Conservation (phyloP, 35 echinoderm and acorn worm genomes). For the Apostichopus japonicus region DNA sequence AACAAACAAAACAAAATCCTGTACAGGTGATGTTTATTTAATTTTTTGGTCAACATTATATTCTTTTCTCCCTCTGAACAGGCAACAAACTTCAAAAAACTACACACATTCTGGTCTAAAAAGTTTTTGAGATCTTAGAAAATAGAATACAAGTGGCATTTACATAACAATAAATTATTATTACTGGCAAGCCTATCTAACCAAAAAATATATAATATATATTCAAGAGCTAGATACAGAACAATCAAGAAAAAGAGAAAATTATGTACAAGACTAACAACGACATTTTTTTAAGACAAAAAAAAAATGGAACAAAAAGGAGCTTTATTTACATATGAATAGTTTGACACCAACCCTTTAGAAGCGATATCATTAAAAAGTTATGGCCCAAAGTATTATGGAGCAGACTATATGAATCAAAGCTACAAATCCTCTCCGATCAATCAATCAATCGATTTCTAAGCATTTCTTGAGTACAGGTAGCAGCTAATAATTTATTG, state of each 20-base stretch:
- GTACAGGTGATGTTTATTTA: too few species aligned
- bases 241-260: neutral
- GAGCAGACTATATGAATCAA: too few species aligned
- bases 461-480: too few species aligned
- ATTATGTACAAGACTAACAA: neutral
- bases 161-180: constrained; percentile 41
- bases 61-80: neutral
- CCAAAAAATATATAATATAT: constrained; percentile 13
- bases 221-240: constrained; percentile 3
- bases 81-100: constrained; percentile 40
- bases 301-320: neutral
- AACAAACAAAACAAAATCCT: too few species aligned
- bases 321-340: neutral
- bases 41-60: neutral
- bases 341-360: neutral
- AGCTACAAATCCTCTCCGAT: too few species aligned
- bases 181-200: constrained; percentile 50
- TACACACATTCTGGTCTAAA: constrained; percentile 11
- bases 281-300: too few species aligned
- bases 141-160: constrained; percentile 41
- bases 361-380: too few species aligned
- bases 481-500: too few species aligned
- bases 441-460: too few species aligned
- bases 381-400: too few species aligned
- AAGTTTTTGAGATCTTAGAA: constrained; percentile 24